Base-by-base conservation (phyloP, 2,888 invertebrate genomes). In the Andrena camellia region DNA sequence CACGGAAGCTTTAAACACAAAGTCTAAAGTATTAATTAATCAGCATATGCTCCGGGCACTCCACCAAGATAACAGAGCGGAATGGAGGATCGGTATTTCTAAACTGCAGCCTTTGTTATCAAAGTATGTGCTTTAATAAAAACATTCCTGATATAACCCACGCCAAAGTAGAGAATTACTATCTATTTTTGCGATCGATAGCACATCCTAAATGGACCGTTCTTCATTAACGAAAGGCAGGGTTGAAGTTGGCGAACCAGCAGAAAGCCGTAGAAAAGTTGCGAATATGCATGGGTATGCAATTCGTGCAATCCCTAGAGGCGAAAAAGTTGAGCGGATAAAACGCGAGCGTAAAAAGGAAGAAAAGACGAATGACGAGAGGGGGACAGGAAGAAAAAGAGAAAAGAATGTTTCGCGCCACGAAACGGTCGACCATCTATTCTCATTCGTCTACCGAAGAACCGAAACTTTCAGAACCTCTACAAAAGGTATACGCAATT, bases 211-310 rank as follows among this genome's bases (percentile, higher is more conserved):
- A 70, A 87, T 72, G 87, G 84, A 73, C 35, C 78, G 77, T 86
- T 81, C 81, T 82, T 89, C 88, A 88, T 89, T 86, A 83, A 79
- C 68, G 80, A 75, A 81, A 80, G 69, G 74, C 79, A 71, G 83
- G 67, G 60, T 71, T 64, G 66, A 78, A 87, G 81, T 71, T 72
- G 75, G 77, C 64, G 68, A 42, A 64, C 69, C 63, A 76, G 78
- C 68, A 74, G 85, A 83, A 60, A 70, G 52, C 60, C 60, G 73
- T 71, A 68, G 75, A 57, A 83, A 87, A 86, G 83, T 89, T 86
- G 71, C 87, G 88, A 83, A 84, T 89, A 85, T 88, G 89, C 88
- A 88, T 85, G 80, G 83, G 81, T 76, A 81, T 88, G 86, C 86
- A 86, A 85, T 87, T 88, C 84, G 73, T 75, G 78, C 79, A 69